Conservation (phyloP, 2,113 vertebrate genomes). For the Varanus komodoensis region DNA sequence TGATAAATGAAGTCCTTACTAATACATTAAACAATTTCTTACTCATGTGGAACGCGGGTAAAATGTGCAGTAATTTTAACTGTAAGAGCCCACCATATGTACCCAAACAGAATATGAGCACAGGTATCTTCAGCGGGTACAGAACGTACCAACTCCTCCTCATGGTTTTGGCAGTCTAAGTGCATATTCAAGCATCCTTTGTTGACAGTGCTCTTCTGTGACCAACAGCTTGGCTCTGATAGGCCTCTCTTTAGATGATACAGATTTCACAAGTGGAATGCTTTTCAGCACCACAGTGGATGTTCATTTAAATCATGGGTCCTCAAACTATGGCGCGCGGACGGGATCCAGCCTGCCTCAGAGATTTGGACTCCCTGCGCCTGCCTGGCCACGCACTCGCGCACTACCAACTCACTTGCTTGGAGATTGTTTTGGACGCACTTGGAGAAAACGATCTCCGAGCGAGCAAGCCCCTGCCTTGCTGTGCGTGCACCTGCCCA, state of each 20-base stretch:
- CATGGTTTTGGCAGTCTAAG: not conserved
- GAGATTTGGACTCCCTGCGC: too few species aligned
- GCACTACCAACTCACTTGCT: too few species aligned
- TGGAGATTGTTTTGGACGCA: too few species aligned
- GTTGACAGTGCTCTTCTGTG: not conserved
- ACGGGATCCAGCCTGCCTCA: too few species aligned
- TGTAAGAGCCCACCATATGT: not conserved
- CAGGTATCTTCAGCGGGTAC: not conserved
- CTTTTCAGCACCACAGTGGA: too few species aligned
- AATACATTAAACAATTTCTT: not conserved
- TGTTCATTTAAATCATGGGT: not conserved
- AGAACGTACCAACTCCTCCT: not conserved
- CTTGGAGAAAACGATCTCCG: too few species aligned
- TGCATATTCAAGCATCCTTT: not conserved
- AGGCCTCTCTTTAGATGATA: not conserved
- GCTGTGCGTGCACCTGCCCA: too few species aligned
- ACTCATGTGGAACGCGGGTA: not conserved
- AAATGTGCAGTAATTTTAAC: not conserved
- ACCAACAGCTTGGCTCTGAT: not conserved
- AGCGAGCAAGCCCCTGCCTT: too few species aligned
- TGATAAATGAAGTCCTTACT: not conserved
- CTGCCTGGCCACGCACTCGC: too few species aligned
- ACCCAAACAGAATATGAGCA: not conserved
- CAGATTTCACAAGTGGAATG: not conserved
- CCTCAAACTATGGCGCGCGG: too few species aligned